Conservation (phyloP, 2,113 vertebrate genomes). For the Illadopsis cleaveri region DNA sequence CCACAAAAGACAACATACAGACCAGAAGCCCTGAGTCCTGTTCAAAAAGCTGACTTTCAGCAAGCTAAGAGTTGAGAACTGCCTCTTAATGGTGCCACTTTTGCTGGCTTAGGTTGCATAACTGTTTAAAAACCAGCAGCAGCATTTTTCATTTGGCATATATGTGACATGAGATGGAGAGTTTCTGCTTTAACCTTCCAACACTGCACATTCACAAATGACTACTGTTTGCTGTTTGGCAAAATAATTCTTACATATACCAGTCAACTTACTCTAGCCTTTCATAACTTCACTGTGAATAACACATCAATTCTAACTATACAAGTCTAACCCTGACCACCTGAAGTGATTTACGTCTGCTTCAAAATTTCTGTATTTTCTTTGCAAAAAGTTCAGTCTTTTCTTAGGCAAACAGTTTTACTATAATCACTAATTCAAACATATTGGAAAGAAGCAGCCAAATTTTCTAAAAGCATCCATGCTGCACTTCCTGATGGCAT, state of each 20-base stretch:
- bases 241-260: neutral
- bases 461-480: neutral
- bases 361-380: neutral
- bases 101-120: neutral
- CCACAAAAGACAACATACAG: neutral
- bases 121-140: neutral
- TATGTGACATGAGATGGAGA: rapidly evolving
- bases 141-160: neutral
- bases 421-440: neutral
- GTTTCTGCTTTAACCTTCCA: neutral
- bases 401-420: neutral
- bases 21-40: neutral
- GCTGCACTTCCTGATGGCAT: neutral
- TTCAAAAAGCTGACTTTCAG: neutral
- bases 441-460: neutral
- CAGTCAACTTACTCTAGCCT: neutral
- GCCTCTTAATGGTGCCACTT: neutral
- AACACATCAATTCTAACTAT: neutral
- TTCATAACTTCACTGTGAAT: neutral
- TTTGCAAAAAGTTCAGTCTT: neutral
- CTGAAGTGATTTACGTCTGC: neutral
- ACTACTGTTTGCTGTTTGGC: neutral
- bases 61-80: neutral
- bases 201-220: neutral
- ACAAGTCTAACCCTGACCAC: neutral